Evolutionary conservation across 2,888 invertebrate genomes (phyloP).

Genomic region (Subacronicta megacephala): DNA sequence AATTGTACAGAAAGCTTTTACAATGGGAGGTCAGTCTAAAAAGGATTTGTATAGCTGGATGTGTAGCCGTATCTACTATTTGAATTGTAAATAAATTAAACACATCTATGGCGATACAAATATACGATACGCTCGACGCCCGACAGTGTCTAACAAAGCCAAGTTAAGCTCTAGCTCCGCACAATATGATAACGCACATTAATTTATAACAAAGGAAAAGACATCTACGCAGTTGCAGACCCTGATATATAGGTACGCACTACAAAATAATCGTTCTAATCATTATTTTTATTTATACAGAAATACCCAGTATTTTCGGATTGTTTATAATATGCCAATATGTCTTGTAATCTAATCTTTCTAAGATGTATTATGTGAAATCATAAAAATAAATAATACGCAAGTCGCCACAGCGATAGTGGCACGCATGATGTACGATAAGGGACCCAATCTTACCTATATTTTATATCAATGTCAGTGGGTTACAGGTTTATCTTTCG

Average conservation of each 20-base stretch:
- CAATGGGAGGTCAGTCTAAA: too few relatives aligned
- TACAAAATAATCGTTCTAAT: background rate
- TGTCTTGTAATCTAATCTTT: constrained; percentile 22
- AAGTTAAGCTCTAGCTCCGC: constrained; percentile 2
- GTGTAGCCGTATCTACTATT: too few relatives aligned
- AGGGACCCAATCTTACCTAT: constrained; percentile 28
- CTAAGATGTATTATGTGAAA: constrained; percentile 11
- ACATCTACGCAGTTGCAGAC: constrained; percentile 14
- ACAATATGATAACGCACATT: constrained; percentile 18
- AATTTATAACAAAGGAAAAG: constrained; percentile 49
- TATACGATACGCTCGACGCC: background rate
- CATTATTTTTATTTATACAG: background rate
- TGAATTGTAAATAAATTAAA: too few relatives aligned
- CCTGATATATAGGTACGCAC: background rate
- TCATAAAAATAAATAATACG: constrained; percentile 32
- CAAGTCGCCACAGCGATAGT: constrained; percentile 4
- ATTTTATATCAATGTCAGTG: constrained; percentile 45
- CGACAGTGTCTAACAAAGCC: constrained; percentile 2
- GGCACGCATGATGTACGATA: constrained; percentile 29
- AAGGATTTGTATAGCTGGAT: too few relatives aligned
- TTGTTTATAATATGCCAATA: constrained; percentile 10
- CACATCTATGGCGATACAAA: too few relatives aligned
- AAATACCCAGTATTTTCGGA: background rate
- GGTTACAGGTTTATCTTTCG: constrained; percentile 23
- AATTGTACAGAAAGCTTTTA: too few relatives aligned